Percentiles rank a stretch among this genome's conserved stretches.
Conservation (phyloP, 1,140 invertebrate species). For the Drosophila trapezifrons region DNA sequence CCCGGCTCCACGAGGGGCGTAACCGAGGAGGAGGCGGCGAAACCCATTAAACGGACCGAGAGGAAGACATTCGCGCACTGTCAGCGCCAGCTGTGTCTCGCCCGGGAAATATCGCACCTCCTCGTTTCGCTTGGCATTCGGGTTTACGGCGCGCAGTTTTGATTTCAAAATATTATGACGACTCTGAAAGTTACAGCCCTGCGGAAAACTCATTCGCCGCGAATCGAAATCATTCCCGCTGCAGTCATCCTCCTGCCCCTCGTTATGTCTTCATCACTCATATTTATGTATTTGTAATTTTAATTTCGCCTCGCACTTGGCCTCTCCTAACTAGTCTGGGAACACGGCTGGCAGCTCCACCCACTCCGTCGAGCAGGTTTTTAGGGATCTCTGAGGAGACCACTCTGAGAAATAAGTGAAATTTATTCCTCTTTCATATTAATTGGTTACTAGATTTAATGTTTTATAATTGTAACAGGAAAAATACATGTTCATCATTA, state of each 20-base stretch:
- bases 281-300: conserved; percentile 72
- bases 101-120: conserved; percentile 15
- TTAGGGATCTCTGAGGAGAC: conserved; percentile 4
- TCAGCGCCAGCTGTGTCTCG: conserved; percentile 63
- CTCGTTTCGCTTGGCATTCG: conserved; percentile 49
- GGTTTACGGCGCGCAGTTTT: conserved; percentile 69
- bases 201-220: conserved; percentile 50
- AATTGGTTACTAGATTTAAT: not conserved
- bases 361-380: conserved; percentile 26
- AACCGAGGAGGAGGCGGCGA: conserved; percentile 30
- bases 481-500: not conserved
- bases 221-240: conserved; percentile 51
- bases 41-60: conserved; percentile 59
- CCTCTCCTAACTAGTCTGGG: conserved; percentile 44
- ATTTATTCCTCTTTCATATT: not conserved
- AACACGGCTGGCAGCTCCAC: conserved; percentile 27
- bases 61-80: conserved; percentile 44
- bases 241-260: conserved; percentile 15
- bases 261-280: conserved; percentile 74
- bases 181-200: conserved; percentile 63
- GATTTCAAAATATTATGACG: conserved; percentile 77
- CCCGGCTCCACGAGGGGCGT: conserved; percentile 44
- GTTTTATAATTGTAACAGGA: not conserved
- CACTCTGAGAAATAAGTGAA: not conserved
- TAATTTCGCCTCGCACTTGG: conserved; percentile 57